These are phyloP conservation scores for Narcine bancroftii DNA, from an alignment of 2,113 vertebrate genomes.

Conservation along the genomic window DNA sequence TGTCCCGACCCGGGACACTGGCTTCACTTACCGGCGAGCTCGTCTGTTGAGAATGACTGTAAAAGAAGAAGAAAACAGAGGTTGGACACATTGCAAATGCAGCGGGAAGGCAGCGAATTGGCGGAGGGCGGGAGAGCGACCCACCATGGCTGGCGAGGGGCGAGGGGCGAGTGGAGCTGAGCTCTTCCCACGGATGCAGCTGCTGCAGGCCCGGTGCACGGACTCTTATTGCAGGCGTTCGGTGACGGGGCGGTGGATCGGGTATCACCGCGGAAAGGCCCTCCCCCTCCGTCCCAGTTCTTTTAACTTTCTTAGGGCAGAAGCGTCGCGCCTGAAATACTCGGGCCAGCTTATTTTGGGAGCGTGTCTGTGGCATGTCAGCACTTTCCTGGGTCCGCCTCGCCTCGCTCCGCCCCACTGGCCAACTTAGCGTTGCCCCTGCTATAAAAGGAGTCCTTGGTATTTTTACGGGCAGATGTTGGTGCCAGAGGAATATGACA, in stretches of 20 bases:
- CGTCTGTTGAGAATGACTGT: conserved; percentile 72
- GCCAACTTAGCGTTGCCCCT: not conserved
- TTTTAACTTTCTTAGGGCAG: conserved; percentile 99
- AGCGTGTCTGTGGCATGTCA: conserved; percentile 47
- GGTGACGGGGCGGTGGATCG: too few relatives aligned
- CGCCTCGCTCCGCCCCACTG: too few relatives aligned
- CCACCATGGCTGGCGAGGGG: conserved; percentile 41
- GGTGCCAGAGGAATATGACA: not conserved
- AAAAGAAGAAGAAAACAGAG: conserved; percentile 49
- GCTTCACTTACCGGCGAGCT: conserved; percentile 68
- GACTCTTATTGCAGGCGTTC: conserved; percentile 67
- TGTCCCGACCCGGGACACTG: not conserved
- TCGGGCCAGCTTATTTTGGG: conserved; percentile 74
- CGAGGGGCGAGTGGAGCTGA: conserved; percentile 44
- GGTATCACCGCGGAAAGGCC: conserved; percentile 37
- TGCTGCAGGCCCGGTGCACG: conserved; percentile 64
- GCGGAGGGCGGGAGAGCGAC: not conserved
- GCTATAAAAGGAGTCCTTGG: not conserved
- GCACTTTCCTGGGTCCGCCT: conserved; percentile 51
- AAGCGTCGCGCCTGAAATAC: conserved; percentile 60
- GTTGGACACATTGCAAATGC: conserved; percentile 61
- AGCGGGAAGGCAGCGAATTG: conserved; percentile 56
- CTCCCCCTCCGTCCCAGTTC: conserved; percentile 55
- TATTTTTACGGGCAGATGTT: not conserved
- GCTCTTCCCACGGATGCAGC: conserved; percentile 61